phyloP scores from a whole-genome alignment of 1,140 invertebrate genomes.

The Phocides pigmalion region DNA sequence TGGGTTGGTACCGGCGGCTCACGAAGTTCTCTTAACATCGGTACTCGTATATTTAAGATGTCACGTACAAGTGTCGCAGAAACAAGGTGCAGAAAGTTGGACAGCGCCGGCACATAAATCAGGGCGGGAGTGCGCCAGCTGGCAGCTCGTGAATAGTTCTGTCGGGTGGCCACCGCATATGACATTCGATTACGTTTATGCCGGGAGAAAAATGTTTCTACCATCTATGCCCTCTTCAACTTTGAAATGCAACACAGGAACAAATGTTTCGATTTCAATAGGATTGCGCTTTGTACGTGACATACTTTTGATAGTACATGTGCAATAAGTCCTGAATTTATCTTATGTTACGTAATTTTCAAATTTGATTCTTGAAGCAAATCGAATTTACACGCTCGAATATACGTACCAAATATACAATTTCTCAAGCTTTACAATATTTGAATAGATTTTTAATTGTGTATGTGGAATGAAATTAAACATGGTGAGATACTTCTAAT shows the following conservation, averaged over 20 bases:
- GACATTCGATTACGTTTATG: slow-evolving; percentile 69
- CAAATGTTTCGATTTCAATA: slow-evolving; percentile 27
- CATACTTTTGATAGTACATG: slow-evolving; percentile 17
- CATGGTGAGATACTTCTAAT: no score
- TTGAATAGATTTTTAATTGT: no score
- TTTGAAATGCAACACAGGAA: slow-evolving; percentile 30
- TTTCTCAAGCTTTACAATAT: no score
- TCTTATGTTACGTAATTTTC: neutral
- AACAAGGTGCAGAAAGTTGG: slow-evolving; percentile 71
- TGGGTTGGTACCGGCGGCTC: slow-evolving; percentile 2
- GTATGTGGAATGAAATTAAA: no score
- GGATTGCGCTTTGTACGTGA: slow-evolving; percentile 32
- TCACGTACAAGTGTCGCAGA: slow-evolving; percentile 68
- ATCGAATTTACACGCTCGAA: no score
- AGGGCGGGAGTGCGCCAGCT: slow-evolving; percentile 57
- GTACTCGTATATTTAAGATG: slow-evolving; percentile 60
- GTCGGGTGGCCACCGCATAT: slow-evolving; percentile 62
- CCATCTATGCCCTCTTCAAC: slow-evolving; percentile 33
- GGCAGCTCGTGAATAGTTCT: slow-evolving; percentile 65
- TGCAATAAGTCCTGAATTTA: neutral
- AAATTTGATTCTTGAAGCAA: neutral
- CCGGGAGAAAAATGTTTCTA: slow-evolving; percentile 46
- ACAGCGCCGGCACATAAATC: slow-evolving; percentile 69
- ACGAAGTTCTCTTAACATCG: slow-evolving; percentile 10
- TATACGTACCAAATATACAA: no score